Conservation (phyloP, 2,888 invertebrate genomes). For the Limenitis camilla region DNA sequence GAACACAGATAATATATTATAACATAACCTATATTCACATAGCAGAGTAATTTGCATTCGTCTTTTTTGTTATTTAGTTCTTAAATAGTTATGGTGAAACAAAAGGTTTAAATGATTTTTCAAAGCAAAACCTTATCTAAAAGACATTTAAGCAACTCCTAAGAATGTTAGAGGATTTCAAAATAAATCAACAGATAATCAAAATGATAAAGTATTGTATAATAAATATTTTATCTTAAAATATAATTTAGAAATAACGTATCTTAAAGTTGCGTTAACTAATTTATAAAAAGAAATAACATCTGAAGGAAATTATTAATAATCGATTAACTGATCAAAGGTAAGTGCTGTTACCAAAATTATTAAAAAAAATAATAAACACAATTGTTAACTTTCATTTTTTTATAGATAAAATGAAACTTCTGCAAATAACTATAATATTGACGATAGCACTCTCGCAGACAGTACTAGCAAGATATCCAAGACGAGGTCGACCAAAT, state of each 20-base stretch:
- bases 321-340: neutral
- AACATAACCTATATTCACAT: no score
- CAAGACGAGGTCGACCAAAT: slow-evolving; percentile 14
- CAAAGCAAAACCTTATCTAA: no score
- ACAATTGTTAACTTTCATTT: no score
- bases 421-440: slow-evolving; percentile 12
- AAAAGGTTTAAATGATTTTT: no score
- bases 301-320: neutral
- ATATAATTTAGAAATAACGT: neutral
- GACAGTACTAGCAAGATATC: slow-evolving; percentile 14
- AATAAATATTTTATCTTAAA: neutral
- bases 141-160: no score
- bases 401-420: slow-evolving; percentile 9
- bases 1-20: no score
- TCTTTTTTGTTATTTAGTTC: no score
- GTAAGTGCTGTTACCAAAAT: neutral
- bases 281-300: slow-evolving; percentile 2
- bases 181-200: no score
- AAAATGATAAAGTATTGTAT: neutral
- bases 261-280: slow-evolving; percentile 1
- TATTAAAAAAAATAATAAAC: no score
- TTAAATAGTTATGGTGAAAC: no score
- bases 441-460: slow-evolving; percentile 5
- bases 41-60: no score
- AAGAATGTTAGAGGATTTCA: no score